These are phyloP conservation scores for Polypterus senegalus DNA, from an alignment of 2,113 vertebrate genomes.

Conservation along the genomic window DNA sequence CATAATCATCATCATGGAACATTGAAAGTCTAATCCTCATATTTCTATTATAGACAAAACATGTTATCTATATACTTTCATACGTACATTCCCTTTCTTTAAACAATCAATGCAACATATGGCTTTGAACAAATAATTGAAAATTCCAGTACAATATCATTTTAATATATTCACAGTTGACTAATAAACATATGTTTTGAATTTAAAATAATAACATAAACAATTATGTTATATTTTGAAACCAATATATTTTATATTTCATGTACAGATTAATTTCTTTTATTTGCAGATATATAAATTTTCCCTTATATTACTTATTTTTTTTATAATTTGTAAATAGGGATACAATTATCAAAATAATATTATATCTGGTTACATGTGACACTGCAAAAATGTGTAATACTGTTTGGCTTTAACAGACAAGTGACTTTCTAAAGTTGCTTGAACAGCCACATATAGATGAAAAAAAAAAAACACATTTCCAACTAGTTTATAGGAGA, in stretches of 20 bases:
- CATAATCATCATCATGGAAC: slow-evolving; percentile 38
- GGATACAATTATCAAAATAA: no score
- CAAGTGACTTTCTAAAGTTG: no score
- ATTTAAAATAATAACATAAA: slow-evolving; percentile 43
- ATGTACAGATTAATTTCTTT: slow-evolving; percentile 26
- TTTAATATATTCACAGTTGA: slow-evolving; percentile 41
- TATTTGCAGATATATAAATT: slow-evolving; percentile 24
- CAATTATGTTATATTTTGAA: slow-evolving; percentile 42
- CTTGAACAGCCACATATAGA: no score
- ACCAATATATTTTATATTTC: slow-evolving; percentile 43
- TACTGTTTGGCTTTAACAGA: no score
- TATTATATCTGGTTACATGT: no score
- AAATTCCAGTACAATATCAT: slow-evolving; percentile 16
- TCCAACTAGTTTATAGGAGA: no score
- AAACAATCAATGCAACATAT: slow-evolving; percentile 22
- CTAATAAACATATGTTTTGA: slow-evolving; percentile 37
- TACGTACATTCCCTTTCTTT: slow-evolving; percentile 34
- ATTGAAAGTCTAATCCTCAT: slow-evolving; percentile 47
- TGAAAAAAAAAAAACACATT: no score
- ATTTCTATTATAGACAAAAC: slow-evolving; percentile 44
- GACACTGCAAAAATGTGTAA: no score
- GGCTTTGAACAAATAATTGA: slow-evolving; percentile 18
- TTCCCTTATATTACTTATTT: slow-evolving; percentile 16
- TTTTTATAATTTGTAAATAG: no score
- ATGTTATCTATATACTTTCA: slow-evolving; percentile 38